Base-by-base conservation (phyloP, 2,113 vertebrate species). In the Scytalopus superciliaris region DNA sequence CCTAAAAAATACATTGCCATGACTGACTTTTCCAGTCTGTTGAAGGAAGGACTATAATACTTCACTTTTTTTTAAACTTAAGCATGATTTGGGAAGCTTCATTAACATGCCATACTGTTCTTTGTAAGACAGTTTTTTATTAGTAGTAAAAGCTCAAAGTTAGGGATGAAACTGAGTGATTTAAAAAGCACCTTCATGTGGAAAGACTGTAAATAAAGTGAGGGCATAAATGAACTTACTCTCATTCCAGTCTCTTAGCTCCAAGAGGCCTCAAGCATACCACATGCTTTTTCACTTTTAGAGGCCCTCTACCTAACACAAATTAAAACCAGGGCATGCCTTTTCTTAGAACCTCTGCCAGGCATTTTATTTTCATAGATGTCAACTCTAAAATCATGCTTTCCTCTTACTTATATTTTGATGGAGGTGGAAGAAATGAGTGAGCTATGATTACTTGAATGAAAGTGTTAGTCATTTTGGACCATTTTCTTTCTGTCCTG, bases 281-380 rank as follows among this genome's bases (percentile, higher is more conserved):
- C 94, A 94, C 76, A 93, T 96, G 79, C 83, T 93, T 93, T 97
- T 97, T 89, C 85, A 93, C 92, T 96, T 92, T 88, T 33, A 88
- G 93, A 90, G 88, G 63, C 72, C 79, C 33, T 91, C 78, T 90
- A 45, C 3, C 1, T 89, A 84, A 88, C 37, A 80, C 76, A 94
- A 96, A 95, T 97, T 86, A 96, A 95, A 97, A 92, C 64, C 90
- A 97, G 85, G 85, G 33, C 85, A 89, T 94, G 77, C 35, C 66
- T 95, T 84, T 90, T 55, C 76, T 94, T 68, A 96, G 90, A 95
- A 95, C 60, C 31, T 40, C 19, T 31, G 79, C 93, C 93, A 97
- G 85, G 12, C 56, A 44, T 84, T 94, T 90, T 89, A 68, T 96
- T 96, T 96, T 93, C 90, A 57, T 90, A 94, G 76, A 64, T 92